phyloP scores from a whole-genome alignment of 1,140 invertebrate species.

The Diachasma alloeum region DNA sequence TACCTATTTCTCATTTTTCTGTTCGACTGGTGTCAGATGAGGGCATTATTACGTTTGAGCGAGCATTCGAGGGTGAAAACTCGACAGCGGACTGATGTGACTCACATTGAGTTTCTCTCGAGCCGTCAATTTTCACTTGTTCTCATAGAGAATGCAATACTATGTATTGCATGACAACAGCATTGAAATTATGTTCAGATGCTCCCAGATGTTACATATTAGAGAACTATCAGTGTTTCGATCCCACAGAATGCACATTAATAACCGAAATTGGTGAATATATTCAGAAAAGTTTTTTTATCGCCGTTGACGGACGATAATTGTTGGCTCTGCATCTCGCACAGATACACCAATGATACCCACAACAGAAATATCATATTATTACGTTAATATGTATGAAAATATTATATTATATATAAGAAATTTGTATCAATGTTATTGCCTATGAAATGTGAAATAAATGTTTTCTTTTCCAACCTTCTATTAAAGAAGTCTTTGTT shows the following conservation, averaged over 20 bases:
- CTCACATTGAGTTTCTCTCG: not conserved
- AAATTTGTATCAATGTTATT: not conserved
- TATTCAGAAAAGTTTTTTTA: not conserved
- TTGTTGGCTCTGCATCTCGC: not conserved
- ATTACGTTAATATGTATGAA: slow-evolving; percentile 3
- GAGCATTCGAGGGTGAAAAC: not conserved
- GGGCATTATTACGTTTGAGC: not conserved
- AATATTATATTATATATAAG: slow-evolving; percentile 3
- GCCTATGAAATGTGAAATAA: not conserved
- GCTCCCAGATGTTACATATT: not conserved
- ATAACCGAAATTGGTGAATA: too few species aligned
- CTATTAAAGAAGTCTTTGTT: too few species aligned
- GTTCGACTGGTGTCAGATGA: not conserved
- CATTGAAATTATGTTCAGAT: not conserved
- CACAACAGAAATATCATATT: slow-evolving; percentile 1
- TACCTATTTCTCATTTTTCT: not conserved
- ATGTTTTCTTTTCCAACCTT: not conserved
- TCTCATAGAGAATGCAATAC: not conserved
- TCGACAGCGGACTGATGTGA: not conserved
- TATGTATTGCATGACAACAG: not conserved
- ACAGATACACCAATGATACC: not conserved
- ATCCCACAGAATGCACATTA: too few species aligned
- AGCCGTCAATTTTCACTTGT: not conserved
- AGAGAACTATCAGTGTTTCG: too few species aligned
- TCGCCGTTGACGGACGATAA: slow-evolving; percentile 2